Evolutionary conservation across 2,797 vertebrate genomes (phyloP).

Genomic region (Ptychobarbus kaznakovi): DNA sequence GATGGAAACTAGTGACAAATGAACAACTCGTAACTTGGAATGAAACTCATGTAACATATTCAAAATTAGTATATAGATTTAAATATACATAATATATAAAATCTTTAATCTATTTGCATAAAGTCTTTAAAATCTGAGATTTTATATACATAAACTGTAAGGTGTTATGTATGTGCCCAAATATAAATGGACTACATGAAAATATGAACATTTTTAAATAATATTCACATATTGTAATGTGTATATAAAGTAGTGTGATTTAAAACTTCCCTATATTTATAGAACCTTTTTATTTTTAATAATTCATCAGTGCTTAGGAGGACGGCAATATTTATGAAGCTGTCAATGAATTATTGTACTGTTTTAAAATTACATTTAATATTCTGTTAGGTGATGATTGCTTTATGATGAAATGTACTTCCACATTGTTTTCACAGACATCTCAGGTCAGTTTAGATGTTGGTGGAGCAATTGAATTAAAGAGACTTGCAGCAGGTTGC

Average conservation of each 20-base stretch:
- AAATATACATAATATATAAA: background rate
- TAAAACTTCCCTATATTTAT: background rate
- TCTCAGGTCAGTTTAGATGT: background rate
- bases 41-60: background rate
- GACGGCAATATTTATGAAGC: constrained; percentile 28
- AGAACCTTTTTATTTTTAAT: background rate
- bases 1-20: background rate
- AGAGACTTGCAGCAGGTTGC: background rate
- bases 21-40: background rate
- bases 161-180: background rate
- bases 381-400: background rate
- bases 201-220: background rate
- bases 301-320: constrained; percentile 20
- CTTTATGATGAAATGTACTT: background rate
- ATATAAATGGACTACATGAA: background rate
- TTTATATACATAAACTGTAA: background rate
- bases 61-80: background rate
- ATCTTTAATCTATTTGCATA: background rate
- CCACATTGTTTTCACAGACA: background rate
- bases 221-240: background rate
- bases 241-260: background rate
- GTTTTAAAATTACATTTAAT: background rate
- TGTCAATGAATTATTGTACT: constrained; percentile 1
- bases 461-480: constrained; percentile 4
- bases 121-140: background rate